phyloP scores from a whole-genome alignment of 2,797 vertebrate genomes.

The Nannoperca australis region DNA sequence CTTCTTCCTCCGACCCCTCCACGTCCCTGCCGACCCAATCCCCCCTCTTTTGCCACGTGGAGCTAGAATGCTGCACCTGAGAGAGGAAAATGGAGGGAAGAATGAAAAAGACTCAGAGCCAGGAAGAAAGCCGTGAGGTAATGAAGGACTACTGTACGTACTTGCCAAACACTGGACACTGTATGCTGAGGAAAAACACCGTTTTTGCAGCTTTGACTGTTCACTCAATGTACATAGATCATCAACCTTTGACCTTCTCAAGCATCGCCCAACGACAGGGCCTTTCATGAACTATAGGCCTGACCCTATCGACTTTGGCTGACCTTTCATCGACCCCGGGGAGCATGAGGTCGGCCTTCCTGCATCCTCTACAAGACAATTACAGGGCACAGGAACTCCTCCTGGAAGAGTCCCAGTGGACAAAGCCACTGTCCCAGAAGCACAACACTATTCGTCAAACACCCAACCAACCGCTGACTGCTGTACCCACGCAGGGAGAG shows the following conservation, averaged over 20 bases:
- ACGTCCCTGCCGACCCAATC: slow-evolving; percentile 88
- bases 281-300: slow-evolving; percentile 9
- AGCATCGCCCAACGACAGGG: slow-evolving; percentile 10
- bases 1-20: slow-evolving; percentile 41
- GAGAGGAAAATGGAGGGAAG: background rate
- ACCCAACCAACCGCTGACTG: slow-evolving; percentile 11
- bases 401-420: slow-evolving; percentile 20
- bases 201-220: slow-evolving; percentile 50
- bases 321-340: slow-evolving; percentile 54
- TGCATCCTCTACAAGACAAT: slow-evolving; percentile 32
- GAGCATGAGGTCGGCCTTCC: slow-evolving; percentile 32
- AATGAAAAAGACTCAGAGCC: slow-evolving; percentile 1
- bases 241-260: slow-evolving; percentile 41
- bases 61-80: slow-evolving; percentile 85
- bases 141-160: slow-evolving; percentile 70
- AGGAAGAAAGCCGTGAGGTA: slow-evolving; percentile 27
- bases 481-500: slow-evolving; percentile 19
- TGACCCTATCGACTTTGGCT: slow-evolving; percentile 19
- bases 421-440: slow-evolving; percentile 44
- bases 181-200: slow-evolving; percentile 54
- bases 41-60: slow-evolving; percentile 83
- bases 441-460: slow-evolving; percentile 16
- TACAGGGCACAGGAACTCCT: slow-evolving; percentile 33
- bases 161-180: slow-evolving; percentile 78
- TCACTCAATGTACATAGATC: slow-evolving; percentile 65